These are phyloP conservation scores for Euclidia mi DNA, from an alignment of 2,888 invertebrate species.

Conservation along the genomic window DNA sequence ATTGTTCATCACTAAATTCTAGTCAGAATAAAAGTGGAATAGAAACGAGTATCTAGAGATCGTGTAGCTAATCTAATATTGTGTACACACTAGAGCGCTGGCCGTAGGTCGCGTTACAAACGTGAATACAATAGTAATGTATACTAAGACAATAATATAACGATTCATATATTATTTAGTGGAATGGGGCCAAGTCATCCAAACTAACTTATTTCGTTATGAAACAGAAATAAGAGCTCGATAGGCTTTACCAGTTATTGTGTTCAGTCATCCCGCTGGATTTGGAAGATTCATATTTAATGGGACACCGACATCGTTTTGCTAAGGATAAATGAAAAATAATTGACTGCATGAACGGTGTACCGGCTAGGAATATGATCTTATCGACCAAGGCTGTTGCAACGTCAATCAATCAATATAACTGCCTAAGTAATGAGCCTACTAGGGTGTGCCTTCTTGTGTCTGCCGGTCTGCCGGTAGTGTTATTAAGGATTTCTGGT, in stretches of 20 bases:
- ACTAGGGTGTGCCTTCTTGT: too few species aligned
- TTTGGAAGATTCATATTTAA: not conserved
- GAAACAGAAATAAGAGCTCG: slow-evolving; percentile 17
- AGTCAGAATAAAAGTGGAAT: not conserved
- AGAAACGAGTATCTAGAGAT: slow-evolving; percentile 5
- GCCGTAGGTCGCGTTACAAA: slow-evolving; percentile 14
- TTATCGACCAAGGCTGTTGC: too few species aligned
- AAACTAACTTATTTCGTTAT: slow-evolving; percentile 15
- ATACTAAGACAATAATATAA: slow-evolving; percentile 28
- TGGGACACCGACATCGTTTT: too few species aligned
- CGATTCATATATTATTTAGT: slow-evolving; percentile 15
- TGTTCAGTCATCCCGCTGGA: not conserved
- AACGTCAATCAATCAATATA: too few species aligned
- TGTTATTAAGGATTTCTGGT: too few species aligned
- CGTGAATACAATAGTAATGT: slow-evolving; percentile 20
- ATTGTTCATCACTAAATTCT: too few species aligned
- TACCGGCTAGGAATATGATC: too few species aligned
- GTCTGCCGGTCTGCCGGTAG: too few species aligned
- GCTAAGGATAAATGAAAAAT: too few species aligned
- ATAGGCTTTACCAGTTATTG: not conserved
- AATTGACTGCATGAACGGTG: too few species aligned
- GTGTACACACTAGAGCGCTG: slow-evolving; percentile 18
- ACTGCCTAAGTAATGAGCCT: too few species aligned
- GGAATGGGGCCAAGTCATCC: not conserved
- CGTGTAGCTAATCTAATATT: slow-evolving; percentile 25